Base-by-base conservation (phyloP, 2,797 vertebrate species). In the Dromococcyx pavoninus region DNA sequence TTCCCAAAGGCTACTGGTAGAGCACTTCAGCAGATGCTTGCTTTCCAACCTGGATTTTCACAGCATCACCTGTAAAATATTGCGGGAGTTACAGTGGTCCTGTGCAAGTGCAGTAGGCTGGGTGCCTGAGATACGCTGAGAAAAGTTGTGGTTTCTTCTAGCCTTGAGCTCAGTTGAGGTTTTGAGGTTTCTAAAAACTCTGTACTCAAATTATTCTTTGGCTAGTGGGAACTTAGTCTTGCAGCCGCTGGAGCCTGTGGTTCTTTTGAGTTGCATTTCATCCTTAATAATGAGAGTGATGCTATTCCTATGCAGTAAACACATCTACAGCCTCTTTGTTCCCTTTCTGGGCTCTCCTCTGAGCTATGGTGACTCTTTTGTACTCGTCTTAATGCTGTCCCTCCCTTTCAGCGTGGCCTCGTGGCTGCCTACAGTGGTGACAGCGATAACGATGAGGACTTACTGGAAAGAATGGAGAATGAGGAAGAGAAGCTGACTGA, bases 351-450 rank as follows among this genome's bases (percentile, higher is more conserved):
- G 37, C 58, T 86, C 10, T 50, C 18, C 51, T 56, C 58, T 48
- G 35, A 58, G 13, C 50, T 22, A 12, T 51, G 19, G 22, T 22
- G 60, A 37, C 17, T 4, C 8, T 74, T 10, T 50, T 51, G 43
- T 6, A 3, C 10, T 58, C 19, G 33, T 43, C 24, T 43, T 60
- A 53, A 64, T 1, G 1, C 18, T 22, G 2, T 44, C 35, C 11
- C 77, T 58, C 51, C 13, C 96, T 89, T 79, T 30, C 91, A 99
- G 99, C 98, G 98, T 93, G 99, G 98, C 32, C 98, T 99, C 1
- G 99, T 99, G 95, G 99, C 99, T 41, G 99, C 99, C 24, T 99
- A 99, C 96, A 99, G 99, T 25, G 99, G 99, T 17, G 99, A 99
- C 92, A 99, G 99, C 10, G 99, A 99, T 94, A 99, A 99, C 0